A percentile compares a stretch with the other conserved stretches of the same genome.
Conservation (phyloP, 2,113 vertebrate species). For the Nibea albiflora region DNA sequence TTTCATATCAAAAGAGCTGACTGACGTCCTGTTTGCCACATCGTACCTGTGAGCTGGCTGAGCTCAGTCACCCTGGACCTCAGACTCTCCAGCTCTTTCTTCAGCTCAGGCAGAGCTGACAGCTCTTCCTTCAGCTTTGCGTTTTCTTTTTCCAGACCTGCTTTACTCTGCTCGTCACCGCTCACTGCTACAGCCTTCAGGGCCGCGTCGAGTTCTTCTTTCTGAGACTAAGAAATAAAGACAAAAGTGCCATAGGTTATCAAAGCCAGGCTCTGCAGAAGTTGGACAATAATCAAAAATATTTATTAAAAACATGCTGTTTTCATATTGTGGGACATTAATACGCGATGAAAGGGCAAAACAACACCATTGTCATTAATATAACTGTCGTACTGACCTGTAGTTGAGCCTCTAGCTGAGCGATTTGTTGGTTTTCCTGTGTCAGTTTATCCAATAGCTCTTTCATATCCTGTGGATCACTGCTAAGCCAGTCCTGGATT, state of each 20-base stretch:
- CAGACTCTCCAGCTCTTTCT: conserved; percentile 80
- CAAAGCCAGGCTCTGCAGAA: neutral
- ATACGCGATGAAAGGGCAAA: neutral
- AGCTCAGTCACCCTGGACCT: conserved; percentile 78
- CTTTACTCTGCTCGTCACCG: conserved; percentile 48
- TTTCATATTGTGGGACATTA: neutral
- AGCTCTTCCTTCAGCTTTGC: conserved; percentile 76
- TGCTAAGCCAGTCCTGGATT: conserved; percentile 71
- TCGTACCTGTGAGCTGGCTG: conserved; percentile 77
- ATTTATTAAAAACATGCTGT: neutral
- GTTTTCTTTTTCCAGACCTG: conserved; percentile 76
- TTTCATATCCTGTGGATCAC: conserved; percentile 80
- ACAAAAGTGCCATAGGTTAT: neutral
- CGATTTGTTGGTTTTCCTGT: conserved; percentile 93
- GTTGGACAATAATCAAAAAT: neutral
- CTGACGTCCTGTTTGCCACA: neutral
- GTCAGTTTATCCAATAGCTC: conserved; percentile 90
- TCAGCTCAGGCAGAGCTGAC: conserved; percentile 77
- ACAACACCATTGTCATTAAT: conserved; percentile 31
- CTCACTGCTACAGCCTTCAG: conserved; percentile 64
- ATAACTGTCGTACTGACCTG: conserved; percentile 81
- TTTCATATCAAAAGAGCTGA: neutral
- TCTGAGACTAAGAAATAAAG: conserved; percentile 68
- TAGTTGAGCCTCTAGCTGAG: conserved; percentile 88
- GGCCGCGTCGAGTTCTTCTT: conserved; percentile 75